Evolutionary conservation across 2,888 invertebrate genomes (phyloP).

Genomic region (Parnassius mnemosyne): DNA sequence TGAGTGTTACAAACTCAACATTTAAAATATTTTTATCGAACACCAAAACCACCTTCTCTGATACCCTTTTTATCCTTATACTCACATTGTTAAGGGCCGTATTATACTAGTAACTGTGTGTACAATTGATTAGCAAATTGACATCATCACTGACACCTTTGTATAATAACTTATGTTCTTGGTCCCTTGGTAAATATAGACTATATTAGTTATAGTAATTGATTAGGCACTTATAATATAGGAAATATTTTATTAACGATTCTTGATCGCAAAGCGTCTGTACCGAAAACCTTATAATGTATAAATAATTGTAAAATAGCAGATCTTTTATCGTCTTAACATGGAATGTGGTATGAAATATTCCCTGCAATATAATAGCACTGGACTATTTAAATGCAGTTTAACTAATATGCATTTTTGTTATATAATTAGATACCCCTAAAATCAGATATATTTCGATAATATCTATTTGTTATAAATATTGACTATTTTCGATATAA

Average conservation of each 20-base stretch:
- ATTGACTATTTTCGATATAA: conserved; percentile 20
- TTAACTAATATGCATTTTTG: conserved; percentile 16
- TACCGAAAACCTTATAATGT: conserved; percentile 24
- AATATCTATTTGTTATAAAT: conserved; percentile 11
- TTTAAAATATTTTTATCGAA: conserved; percentile 4
- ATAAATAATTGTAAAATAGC: conserved; percentile 25
- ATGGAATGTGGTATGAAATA: conserved; percentile 21
- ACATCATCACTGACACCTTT: not conserved
- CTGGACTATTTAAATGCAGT: conserved; percentile 29
- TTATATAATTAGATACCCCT: conserved; percentile 16
- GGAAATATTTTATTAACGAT: conserved; percentile 21
- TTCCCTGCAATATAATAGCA: conserved; percentile 28
- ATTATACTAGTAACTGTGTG: not conserved
- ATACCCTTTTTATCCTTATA: conserved; percentile 10
- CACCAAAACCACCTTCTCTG: conserved; percentile 12
- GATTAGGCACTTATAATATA: conserved; percentile 24
- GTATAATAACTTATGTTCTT: conserved; percentile 11
- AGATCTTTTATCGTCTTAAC: conserved; percentile 22
- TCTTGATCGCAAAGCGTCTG: conserved; percentile 25
- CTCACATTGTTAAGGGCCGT: not conserved
- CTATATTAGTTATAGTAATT: conserved; percentile 20
- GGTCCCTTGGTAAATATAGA: conserved; percentile 11
- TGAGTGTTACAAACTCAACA: conserved; percentile 17
- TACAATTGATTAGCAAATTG: not conserved
- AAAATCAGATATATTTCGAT: conserved; percentile 12